These are phyloP conservation scores for Sericinus montela DNA, from an alignment of 2,888 invertebrate genomes.

Conservation along the genomic window DNA sequence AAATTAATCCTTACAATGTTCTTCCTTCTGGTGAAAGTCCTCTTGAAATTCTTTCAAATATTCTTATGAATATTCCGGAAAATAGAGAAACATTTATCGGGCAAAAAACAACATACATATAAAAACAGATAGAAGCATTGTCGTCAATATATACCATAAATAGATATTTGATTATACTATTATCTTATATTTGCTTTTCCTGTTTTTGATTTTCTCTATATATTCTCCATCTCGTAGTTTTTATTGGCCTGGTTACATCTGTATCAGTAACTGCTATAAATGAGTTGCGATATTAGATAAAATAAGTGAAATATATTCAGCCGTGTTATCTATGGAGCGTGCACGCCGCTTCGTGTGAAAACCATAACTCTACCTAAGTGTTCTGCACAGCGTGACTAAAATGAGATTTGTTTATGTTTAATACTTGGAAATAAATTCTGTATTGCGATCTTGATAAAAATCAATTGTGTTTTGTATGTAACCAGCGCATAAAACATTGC, in stretches of 20 bases:
- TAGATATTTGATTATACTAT: too few species aligned
- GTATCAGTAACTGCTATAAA: background rate
- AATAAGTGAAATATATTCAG: background rate
- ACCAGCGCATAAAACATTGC: background rate
- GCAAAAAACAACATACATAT: too few species aligned
- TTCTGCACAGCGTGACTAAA: constrained; percentile 8
- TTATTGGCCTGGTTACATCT: background rate
- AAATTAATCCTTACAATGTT: too few species aligned
- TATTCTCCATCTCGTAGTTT: too few species aligned
- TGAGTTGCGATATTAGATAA: background rate
- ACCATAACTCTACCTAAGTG: constrained; percentile 1
- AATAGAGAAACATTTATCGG: too few species aligned
- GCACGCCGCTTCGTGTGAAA: constrained; percentile 13
- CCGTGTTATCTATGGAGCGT: constrained; percentile 4
- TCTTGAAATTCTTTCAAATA: too few species aligned
- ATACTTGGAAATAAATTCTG: constrained; percentile 11
- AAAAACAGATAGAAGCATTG: too few species aligned
- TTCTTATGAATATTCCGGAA: too few species aligned
- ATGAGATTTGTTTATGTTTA: constrained; percentile 13
- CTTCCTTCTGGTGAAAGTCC: too few species aligned
- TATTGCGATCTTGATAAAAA: constrained; percentile 12
- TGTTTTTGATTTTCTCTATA: too few species aligned
- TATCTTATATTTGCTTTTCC: too few species aligned
- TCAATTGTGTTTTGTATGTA: constrained; percentile 14
- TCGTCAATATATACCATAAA: too few species aligned